These are phyloP conservation scores for Stomatorhinus ivindoensis DNA, from an alignment of 2,113 vertebrate genomes.

Conservation along the genomic window DNA sequence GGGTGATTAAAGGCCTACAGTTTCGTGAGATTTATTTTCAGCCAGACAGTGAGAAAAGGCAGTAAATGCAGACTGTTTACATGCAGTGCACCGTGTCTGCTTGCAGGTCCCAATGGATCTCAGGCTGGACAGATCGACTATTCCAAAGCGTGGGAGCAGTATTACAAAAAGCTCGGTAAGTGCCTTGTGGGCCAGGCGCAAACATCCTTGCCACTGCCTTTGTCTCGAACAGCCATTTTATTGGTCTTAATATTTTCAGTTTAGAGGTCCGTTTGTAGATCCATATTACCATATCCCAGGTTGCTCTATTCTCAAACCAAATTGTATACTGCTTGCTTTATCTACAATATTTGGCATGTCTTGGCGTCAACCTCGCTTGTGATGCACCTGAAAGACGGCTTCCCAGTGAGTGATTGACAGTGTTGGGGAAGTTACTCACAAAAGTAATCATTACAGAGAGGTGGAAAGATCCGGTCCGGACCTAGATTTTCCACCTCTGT, in stretches of 20 bases:
- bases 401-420: not conserved
- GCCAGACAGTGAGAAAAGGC: not conserved
- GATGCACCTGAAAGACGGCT: not conserved
- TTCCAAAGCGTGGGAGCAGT: constrained; percentile 48
- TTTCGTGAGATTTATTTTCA: not conserved
- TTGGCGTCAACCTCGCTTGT: not conserved
- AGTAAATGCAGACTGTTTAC: not conserved
- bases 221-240: not conserved
- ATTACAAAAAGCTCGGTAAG: constrained; percentile 58
- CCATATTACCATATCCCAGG: not conserved
- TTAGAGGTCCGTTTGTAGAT: not conserved
- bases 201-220: not conserved
- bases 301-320: not conserved
- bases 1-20: not conserved
- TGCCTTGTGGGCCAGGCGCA: constrained; percentile 15
- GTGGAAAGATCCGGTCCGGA: not conserved
- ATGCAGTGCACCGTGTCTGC: constrained; percentile 44
- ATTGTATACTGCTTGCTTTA: not conserved
- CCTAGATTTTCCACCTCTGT: not conserved
- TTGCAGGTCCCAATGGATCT: constrained; percentile 64
- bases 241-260: not conserved
- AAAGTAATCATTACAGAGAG: not conserved
- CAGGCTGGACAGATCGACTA: constrained; percentile 63
- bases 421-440: not conserved
- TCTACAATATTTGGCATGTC: not conserved